These are phyloP conservation scores for Macrotrachela quadricornifera DNA, from an alignment of 1,140 invertebrate species.

Conservation along the genomic window DNA sequence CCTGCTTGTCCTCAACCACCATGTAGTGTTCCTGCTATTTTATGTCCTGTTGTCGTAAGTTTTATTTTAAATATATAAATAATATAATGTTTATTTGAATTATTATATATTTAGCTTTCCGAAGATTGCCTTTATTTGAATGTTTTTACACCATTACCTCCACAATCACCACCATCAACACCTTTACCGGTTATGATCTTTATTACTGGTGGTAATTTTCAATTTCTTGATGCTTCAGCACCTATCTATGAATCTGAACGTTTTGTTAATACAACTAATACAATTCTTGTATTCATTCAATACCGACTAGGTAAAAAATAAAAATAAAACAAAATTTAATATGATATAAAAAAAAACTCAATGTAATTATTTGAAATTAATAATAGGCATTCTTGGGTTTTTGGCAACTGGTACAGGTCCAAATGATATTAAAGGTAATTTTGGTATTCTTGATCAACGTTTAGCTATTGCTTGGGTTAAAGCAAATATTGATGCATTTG, in stretches of 20 bases:
- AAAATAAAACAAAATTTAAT: too few species aligned
- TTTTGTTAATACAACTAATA: constrained; percentile 49
- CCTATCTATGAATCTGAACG: constrained; percentile 69
- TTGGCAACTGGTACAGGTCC: constrained; percentile 5
- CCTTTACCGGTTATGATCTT: constrained; percentile 68
- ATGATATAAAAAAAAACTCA: too few species aligned
- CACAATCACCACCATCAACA: constrained; percentile 25
- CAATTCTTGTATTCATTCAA: constrained; percentile 79
- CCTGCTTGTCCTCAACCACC: constrained; percentile 44
- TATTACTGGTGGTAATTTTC: constrained; percentile 71
- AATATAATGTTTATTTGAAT: too few species aligned
- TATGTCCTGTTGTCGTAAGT: too few species aligned
- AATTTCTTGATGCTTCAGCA: constrained; percentile 55
- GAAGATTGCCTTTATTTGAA: constrained; percentile 95
- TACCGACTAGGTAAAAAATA: constrained; percentile 51
- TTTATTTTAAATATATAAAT: too few species aligned
- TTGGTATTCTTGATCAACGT: constrained; percentile 16
- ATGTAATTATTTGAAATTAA: neutral
- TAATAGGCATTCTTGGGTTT: constrained; percentile 1
- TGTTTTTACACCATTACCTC: constrained; percentile 44
- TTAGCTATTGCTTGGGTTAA: constrained; percentile 16
- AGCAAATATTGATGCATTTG: constrained; percentile 17
- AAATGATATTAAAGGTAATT: constrained; percentile 13
- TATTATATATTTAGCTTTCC: neutral
- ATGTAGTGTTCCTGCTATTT: too few species aligned